Conservation (phyloP, 2,113 vertebrate species). For the Psettodes erumei region DNA sequence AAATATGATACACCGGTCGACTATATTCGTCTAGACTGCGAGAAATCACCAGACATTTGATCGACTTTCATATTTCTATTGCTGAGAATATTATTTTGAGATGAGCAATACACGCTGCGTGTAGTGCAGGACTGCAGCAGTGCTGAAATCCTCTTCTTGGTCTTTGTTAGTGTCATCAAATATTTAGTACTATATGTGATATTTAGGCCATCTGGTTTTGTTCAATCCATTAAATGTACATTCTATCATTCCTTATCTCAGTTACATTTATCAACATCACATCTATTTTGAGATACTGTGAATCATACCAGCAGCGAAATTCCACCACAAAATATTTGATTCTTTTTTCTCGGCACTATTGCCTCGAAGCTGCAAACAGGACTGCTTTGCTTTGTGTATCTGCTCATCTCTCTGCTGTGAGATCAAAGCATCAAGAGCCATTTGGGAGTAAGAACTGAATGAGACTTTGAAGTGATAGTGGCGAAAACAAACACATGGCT, state of each 20-base stretch:
- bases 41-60: conserved; percentile 30
- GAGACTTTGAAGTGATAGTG: conserved; percentile 67
- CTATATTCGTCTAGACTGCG: conserved; percentile 44
- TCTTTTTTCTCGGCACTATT: conserved; percentile 20
- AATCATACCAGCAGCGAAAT: conserved; percentile 7
- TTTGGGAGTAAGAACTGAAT: conserved; percentile 67
- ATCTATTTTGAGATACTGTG: conserved; percentile 2
- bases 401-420: conserved; percentile 53
- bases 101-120: conserved; percentile 36
- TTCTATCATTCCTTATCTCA: not conserved
- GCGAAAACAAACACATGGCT: conserved; percentile 59
- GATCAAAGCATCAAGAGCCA: conserved; percentile 71
- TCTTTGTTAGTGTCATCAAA: not conserved
- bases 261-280: not conserved
- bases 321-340: conserved; percentile 34
- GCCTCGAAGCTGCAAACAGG: conserved; percentile 54
- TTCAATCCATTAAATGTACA: not conserved
- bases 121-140: not conserved
- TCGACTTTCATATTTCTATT: conserved; percentile 26
- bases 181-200: not conserved
- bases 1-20: conserved; percentile 31
- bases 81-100: conserved; percentile 49
- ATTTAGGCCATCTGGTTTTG: not conserved
- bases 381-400: conserved; percentile 58
- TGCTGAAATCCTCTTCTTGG: not conserved